Conservation (phyloP, 64 coral and sea anemone species). For the Orbicella faveolata region DNA sequence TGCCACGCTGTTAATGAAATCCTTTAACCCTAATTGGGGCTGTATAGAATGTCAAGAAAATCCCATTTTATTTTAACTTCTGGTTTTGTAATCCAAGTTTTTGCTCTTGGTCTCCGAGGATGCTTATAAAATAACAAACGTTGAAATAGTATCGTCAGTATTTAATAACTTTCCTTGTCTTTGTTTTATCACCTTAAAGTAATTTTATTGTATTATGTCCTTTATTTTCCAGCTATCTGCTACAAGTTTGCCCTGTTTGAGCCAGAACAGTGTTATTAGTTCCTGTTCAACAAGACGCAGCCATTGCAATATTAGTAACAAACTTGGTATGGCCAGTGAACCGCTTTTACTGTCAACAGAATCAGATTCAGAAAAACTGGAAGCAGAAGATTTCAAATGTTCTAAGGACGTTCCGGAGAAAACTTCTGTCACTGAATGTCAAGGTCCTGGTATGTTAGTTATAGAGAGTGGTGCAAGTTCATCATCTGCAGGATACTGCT, state of each 20-base stretch:
- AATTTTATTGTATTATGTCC: background rate
- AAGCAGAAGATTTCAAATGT: background rate
- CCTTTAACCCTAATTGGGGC: no score
- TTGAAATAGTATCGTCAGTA: no score
- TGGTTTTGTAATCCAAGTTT: no score
- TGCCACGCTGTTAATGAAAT: no score
- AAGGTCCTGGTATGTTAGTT: background rate
- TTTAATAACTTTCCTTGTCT: no score
- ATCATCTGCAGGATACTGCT: slow-evolving; percentile 1
- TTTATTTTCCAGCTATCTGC: background rate
- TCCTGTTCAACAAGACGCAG: background rate
- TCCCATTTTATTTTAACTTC: no score
- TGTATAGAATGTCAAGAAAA: no score
- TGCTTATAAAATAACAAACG: no score
- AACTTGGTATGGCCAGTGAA: slow-evolving; percentile 23
- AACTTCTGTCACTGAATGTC: background rate
- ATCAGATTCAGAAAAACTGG: background rate
- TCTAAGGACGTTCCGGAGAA: background rate
- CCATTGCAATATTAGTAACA: background rate
- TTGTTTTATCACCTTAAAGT: background rate
- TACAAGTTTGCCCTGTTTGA: slow-evolving; percentile 22
- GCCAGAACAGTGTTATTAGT: background rate
- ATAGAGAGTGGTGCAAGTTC: background rate
- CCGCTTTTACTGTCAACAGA: background rate
- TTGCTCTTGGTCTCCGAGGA: no score